A percentile compares a stretch with the other conserved stretches of the same genome.
Evolutionary conservation across 2,113 vertebrate genomes (phyloP).

Genomic region (Pterocles burchelli): DNA sequence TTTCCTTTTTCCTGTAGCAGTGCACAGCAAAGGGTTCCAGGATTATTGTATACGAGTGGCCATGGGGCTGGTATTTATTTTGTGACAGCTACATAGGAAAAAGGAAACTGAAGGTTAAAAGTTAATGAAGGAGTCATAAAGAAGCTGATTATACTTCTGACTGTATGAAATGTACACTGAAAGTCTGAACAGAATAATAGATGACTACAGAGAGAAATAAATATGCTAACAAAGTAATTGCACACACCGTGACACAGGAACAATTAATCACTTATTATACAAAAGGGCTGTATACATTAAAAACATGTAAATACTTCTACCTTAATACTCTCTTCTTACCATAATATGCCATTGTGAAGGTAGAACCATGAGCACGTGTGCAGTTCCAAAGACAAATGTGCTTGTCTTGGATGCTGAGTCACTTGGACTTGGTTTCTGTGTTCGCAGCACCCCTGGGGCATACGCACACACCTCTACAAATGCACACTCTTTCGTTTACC

Average conservation of each 20-base stretch:
- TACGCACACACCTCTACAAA: background rate
- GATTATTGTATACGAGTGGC: background rate
- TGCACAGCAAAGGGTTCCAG: background rate
- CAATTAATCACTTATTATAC: background rate
- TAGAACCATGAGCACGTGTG: background rate
- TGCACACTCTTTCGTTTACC: background rate
- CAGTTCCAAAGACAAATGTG: background rate
- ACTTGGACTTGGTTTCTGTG: background rate
- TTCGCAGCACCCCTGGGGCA: background rate
- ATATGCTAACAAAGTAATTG: background rate
- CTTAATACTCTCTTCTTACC: background rate
- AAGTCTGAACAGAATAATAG: background rate
- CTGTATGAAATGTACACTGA: background rate
- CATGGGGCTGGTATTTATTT: background rate
- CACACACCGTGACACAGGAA: background rate
- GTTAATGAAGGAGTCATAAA: conserved; percentile 12
- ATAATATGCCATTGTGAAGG: background rate
- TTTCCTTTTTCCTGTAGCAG: conserved; percentile 13
- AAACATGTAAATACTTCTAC: background rate
- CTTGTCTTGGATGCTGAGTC: background rate
- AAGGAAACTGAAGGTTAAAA: conserved; percentile 41
- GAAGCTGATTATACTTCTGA: background rate
- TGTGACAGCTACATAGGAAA: background rate
- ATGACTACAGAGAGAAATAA: background rate
- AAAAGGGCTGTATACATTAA: background rate